phyloP scores from a whole-genome alignment of 2,888 invertebrate genomes.

The Stictocephala bisonia region DNA sequence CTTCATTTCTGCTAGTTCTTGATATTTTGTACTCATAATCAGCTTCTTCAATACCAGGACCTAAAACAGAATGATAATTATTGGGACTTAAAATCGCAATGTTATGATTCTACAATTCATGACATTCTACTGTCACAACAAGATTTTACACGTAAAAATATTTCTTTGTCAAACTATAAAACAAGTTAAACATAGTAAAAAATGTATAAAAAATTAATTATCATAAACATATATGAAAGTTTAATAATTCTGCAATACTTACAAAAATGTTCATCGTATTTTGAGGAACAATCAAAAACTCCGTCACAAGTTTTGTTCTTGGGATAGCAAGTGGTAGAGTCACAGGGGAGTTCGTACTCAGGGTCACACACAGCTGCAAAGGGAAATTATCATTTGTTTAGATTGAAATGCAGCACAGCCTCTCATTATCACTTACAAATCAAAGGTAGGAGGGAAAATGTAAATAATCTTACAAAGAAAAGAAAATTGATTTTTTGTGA shows the following conservation, averaged over 20 bases:
- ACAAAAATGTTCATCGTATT: slow-evolving; percentile 65
- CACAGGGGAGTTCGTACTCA: slow-evolving; percentile 45
- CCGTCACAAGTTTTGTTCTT: slow-evolving; percentile 64
- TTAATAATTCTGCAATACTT: slow-evolving; percentile 46
- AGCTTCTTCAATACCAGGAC: slow-evolving; percentile 35
- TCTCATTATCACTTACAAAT: no score
- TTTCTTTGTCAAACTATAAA: no score
- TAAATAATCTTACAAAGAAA: no score
- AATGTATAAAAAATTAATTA: neutral
- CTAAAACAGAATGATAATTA: no score
- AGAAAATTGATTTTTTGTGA: no score
- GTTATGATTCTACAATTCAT: no score
- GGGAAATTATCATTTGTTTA: no score
- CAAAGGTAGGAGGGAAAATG: no score
- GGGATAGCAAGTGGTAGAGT: slow-evolving; percentile 51
- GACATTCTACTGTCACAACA: no score
- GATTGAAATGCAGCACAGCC: no score
- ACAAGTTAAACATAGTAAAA: neutral
- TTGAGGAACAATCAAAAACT: slow-evolving; percentile 64
- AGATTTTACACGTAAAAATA: no score
- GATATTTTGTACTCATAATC: slow-evolving; percentile 50
- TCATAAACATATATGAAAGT: neutral
- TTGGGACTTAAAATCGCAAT: no score
- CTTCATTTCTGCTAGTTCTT: slow-evolving; percentile 47
- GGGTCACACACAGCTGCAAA: slow-evolving; percentile 16